Base-by-base conservation (phyloP, 2,113 vertebrate genomes). In the Poeciliopsis retropinna region DNA sequence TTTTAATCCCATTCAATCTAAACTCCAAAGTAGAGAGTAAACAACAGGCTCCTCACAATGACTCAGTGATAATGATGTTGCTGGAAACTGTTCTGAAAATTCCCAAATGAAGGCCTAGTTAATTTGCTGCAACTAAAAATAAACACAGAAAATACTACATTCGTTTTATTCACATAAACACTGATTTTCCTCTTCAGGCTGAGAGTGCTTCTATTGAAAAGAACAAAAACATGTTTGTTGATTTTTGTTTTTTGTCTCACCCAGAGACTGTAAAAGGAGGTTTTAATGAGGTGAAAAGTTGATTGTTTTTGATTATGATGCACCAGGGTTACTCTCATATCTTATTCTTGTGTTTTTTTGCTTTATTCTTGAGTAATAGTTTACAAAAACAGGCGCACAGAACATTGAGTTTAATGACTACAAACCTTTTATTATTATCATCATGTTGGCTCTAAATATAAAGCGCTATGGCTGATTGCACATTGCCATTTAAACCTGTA, bases 371-470 rank as follows among this genome's bases (percentile, higher is more conserved):
- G 13, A 28, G 7, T 34, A 1, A 39, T 57, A 13, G 22, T 66
- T 39, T 31, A 70, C 3, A n/a, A 67, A 70, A 27, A 14, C 1
- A 5, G 37, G 9, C 7, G 39, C 12, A 14, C 4, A 41, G 12
- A 31, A 17, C 60, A 6, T 72, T 27, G 15, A 86, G 3, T n/a
- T 67, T 60, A 22, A 70, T 44, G 47, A 72, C 44, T 47, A 19
- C 44, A 47, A 31, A 72, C 68, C 60, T 71, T 69, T 80, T 75
- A 80, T 57, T 31, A 13, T 62, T 7, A 67, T 75, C 34, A 47
- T 5, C 22, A 67, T 25, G 70, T 75, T 61, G 65, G 64, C 63
- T 75, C n/a, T 17, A 72, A 60, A 79, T 73, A 69, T 28, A 75
- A 1, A 31, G 57, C 31, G 31, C 22, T 60, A 54, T 30, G 32